phyloP scores from a whole-genome alignment of 2,113 vertebrate species.

The Jaculus jaculus region DNA sequence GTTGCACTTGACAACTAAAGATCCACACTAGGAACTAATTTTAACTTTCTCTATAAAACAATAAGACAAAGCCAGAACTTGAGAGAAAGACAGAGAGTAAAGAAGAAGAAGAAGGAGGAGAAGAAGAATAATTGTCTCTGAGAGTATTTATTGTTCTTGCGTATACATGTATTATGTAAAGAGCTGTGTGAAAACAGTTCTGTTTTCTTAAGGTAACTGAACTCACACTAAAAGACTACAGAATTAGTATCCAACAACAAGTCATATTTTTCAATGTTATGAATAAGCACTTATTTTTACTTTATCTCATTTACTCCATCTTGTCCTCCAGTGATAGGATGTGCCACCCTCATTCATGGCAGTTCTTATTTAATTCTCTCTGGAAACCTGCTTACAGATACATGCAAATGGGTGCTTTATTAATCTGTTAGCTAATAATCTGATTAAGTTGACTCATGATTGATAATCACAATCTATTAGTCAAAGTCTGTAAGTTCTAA shows the following conservation, averaged over 20 bases:
- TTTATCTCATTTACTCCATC: neutral
- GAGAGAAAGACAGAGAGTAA: neutral
- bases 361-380: neutral
- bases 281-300: neutral
- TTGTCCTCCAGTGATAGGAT: neutral
- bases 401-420: neutral
- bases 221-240: neutral
- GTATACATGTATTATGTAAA: neutral
- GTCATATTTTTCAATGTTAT: neutral
- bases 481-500: neutral
- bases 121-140: neutral
- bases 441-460: neutral
- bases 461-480: neutral
- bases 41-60: neutral
- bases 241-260: neutral
- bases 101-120: neutral
- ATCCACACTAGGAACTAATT: neutral
- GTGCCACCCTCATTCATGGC: neutral
- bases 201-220: neutral
- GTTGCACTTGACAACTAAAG: neutral
- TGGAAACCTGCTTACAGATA: neutral
- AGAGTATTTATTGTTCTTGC: neutral
- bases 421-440: neutral
- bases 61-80: neutral
- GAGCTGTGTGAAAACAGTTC: fast-evolving